These are phyloP conservation scores for Rhynchopsitta pachyrhyncha DNA, from an alignment of 2,113 vertebrate genomes.

Conservation along the genomic window DNA sequence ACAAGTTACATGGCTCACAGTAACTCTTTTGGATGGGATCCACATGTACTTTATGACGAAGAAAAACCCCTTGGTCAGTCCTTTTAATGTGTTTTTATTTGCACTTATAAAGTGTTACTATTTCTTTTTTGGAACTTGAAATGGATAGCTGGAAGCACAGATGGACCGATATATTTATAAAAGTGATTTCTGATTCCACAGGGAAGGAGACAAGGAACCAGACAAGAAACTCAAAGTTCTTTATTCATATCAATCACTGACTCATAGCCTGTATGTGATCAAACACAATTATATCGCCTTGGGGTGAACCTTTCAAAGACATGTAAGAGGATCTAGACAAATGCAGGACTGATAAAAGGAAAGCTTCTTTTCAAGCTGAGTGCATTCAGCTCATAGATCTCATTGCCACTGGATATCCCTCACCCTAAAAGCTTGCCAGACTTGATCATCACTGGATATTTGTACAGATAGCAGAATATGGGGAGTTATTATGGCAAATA, in stretches of 20 bases:
- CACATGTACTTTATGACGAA: neutral
- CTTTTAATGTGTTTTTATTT: slow-evolving; percentile 56
- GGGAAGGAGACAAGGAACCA: slow-evolving; percentile 38
- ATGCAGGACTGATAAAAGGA: slow-evolving; percentile 37
- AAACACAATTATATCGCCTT: slow-evolving; percentile 49
- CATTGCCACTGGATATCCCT: neutral
- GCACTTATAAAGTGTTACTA: slow-evolving; percentile 26
- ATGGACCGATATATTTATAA: slow-evolving; percentile 43
- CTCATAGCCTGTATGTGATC: slow-evolving; percentile 45
- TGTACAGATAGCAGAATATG: neutral
- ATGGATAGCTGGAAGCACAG: slow-evolving; percentile 59
- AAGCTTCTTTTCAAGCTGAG: slow-evolving; percentile 12
- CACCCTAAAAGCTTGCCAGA: neutral
- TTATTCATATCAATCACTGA: slow-evolving; percentile 55
- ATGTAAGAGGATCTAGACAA: slow-evolving; percentile 31
- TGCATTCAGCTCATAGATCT: neutral
- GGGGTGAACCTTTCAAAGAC: slow-evolving; percentile 60
- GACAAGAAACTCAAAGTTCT: slow-evolving; percentile 38
- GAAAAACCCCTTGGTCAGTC: neutral
- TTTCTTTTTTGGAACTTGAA: slow-evolving; percentile 56
- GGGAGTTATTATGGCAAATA: neutral
- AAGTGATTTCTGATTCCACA: slow-evolving; percentile 54
- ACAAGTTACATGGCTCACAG: slow-evolving; percentile 2
- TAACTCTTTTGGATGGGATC: slow-evolving; percentile 19
- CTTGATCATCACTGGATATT: neutral